phyloP scores from a whole-genome alignment of 2,888 invertebrate genomes.

The Ecdyonurus torrentis region DNA sequence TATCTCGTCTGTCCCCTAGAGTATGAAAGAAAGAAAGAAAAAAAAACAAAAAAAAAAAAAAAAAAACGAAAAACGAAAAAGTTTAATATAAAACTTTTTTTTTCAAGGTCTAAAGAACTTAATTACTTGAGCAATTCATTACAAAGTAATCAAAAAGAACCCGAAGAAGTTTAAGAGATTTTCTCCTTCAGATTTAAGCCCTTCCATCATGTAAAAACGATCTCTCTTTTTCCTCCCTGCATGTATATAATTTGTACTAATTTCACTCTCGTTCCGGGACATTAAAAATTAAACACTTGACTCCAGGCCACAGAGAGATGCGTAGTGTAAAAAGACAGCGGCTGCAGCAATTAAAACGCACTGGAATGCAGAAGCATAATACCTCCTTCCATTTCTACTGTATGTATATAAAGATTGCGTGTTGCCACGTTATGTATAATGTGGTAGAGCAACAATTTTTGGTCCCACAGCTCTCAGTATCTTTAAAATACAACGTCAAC shows the following conservation, averaged over 20 bases:
- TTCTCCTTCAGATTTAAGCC: too few species aligned
- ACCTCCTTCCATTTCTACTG: not conserved
- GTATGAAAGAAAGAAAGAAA: not conserved
- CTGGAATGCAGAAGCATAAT: not conserved
- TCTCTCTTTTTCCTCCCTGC: not conserved
- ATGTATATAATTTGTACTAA: not conserved
- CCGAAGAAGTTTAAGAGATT: not conserved
- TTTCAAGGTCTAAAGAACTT: not conserved
- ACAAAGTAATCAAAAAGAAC: not conserved
- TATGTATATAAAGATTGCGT: not conserved
- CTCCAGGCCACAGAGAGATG: not conserved
- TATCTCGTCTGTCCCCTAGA: not conserved
- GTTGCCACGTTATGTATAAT: not conserved
- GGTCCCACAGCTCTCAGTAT: too few species aligned
- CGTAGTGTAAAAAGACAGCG: not conserved
- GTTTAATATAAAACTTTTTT: not conserved
- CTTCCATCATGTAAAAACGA: not conserved
- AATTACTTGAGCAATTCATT: not conserved
- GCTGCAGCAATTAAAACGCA: not conserved
- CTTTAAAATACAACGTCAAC: too few species aligned
- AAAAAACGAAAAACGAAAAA: not conserved
- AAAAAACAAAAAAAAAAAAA: not conserved
- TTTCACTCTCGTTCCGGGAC: not conserved
- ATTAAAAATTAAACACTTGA: not conserved
- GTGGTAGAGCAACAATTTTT: not conserved